Conservation (phyloP, 35 echinoderm and acorn worm species). For the Holothuria glaberrima region DNA sequence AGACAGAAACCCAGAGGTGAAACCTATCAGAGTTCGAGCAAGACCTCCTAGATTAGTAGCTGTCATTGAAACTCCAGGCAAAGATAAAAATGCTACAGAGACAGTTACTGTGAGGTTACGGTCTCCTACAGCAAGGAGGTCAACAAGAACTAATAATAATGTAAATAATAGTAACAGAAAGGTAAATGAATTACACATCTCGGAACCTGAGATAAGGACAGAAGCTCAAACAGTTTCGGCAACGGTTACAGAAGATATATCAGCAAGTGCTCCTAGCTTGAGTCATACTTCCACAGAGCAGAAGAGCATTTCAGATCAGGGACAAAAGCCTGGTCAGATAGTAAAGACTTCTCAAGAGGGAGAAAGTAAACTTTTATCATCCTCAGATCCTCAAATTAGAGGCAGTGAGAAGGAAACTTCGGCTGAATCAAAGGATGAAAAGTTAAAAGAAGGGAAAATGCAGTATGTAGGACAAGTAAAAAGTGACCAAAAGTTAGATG, state of each 20-base stretch:
- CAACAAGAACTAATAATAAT: constrained; percentile 15
- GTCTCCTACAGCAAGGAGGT: constrained; percentile 34
- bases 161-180: constrained; percentile 29
- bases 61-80: constrained; percentile 54
- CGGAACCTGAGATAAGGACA: constrained; percentile 27
- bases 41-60: constrained; percentile 62
- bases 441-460: background rate
- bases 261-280: constrained; percentile 36
- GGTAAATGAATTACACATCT: constrained; percentile 22
- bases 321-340: constrained; percentile 3
- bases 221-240: background rate
- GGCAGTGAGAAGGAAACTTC: background rate
- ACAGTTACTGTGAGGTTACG: constrained; percentile 54
- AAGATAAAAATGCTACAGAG: constrained; percentile 54
- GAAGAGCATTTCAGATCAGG: background rate
- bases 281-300: background rate
- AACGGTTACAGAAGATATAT: constrained; percentile 9
- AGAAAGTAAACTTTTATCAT: constrained; percentile 28
- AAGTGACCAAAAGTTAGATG: background rate
- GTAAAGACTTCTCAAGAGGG: background rate
- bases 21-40: constrained; percentile 38
- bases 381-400: constrained; percentile 28
- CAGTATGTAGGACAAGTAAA: background rate
- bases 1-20: constrained; percentile 50
- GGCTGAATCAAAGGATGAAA: background rate